Conservation (phyloP, 2,888 invertebrate genomes). For the Torymus texanus region DNA sequence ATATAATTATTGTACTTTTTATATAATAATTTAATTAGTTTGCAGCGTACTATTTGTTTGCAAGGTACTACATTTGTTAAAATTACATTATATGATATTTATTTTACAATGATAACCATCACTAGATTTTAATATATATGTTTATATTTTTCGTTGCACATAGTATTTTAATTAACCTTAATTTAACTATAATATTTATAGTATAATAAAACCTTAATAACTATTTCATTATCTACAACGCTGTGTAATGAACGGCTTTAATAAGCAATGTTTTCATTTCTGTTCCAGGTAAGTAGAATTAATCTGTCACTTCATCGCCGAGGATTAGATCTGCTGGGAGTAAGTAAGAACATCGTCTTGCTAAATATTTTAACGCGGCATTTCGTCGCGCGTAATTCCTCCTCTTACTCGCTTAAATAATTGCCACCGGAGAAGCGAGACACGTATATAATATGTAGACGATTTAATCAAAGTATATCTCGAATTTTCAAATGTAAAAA, state of each 20-base stretch:
- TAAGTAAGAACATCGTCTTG: conserved; percentile 34
- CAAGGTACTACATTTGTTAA: no score
- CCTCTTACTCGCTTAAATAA: conserved; percentile 21
- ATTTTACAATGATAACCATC: no score
- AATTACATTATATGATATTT: no score
- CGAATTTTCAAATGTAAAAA: no score
- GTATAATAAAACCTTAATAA: no score
- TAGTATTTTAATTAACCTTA: neutral
- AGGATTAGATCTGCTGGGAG: conserved; percentile 35
- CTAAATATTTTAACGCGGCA: conserved; percentile 40
- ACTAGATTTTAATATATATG: no score
- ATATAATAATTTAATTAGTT: no score
- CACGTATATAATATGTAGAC: neutral
- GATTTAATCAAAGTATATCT: no score
- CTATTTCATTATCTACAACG: no score
- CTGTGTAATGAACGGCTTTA: neutral
- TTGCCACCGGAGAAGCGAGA: neutral
- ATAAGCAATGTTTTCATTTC: conserved; percentile 33
- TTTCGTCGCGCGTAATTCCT: conserved; percentile 10
- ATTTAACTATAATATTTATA: neutral
- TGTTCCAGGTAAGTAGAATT: conserved; percentile 40
- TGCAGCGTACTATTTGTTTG: no score
- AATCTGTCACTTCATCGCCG: conserved; percentile 22
- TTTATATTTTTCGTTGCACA: no score
- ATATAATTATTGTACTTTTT: no score